Evolutionary conservation across 2,888 invertebrate genomes (phyloP).

Genomic region (Dryocosmus kuriphilus): DNA sequence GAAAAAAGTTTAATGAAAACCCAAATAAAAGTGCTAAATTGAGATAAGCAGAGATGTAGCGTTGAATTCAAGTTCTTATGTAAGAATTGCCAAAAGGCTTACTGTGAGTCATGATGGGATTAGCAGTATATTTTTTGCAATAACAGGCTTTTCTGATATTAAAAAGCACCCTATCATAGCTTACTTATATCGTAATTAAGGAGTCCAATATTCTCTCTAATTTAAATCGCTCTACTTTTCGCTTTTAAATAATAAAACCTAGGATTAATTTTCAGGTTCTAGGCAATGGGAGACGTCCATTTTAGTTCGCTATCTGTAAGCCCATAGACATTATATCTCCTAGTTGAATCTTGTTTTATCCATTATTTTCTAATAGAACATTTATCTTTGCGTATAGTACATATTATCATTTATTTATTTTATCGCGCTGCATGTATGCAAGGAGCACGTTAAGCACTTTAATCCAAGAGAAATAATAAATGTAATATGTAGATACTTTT

Average conservation of each 20-base stretch:
- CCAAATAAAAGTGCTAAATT: constrained; percentile 6
- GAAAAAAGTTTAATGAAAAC: not conserved
- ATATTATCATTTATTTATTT: constrained; percentile 6
- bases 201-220: not conserved
- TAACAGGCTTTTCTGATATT: not conserved
- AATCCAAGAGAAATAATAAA: not conserved
- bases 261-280: constrained; percentile 9
- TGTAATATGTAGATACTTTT: too few relatives aligned
- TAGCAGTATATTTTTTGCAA: not conserved
- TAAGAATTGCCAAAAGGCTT: not conserved
- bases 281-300: not conserved
- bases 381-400: constrained; percentile 36
- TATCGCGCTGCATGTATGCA: not conserved
- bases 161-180: constrained; percentile 15
- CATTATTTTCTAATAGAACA: constrained; percentile 34
- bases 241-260: constrained; percentile 4
- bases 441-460: constrained; percentile 4
- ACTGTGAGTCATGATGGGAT: not conserved
- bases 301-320: not conserved
- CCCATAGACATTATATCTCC: not conserved
- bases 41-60: not conserved
- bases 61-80: not conserved
- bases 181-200: constrained; percentile 2
- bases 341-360: constrained; percentile 21
- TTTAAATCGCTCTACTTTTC: constrained; percentile 19